phyloP scores from a whole-genome alignment of 37 sponge, comb jelly and placozoan species.

The Chondrosia reniformis region DNA sequence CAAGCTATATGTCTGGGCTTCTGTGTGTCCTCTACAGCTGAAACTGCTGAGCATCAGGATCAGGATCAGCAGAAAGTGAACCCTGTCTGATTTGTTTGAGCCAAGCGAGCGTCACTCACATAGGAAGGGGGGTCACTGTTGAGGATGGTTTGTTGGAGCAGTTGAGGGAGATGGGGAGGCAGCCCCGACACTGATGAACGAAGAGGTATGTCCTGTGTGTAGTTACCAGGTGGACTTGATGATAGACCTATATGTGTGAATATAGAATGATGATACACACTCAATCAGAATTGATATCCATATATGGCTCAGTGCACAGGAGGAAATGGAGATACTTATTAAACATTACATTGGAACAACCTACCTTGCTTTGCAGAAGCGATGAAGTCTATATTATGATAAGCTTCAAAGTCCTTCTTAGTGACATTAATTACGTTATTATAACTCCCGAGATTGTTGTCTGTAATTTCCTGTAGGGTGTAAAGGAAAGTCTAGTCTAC shows the following conservation, averaged over 20 bases:
- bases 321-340: too few species aligned
- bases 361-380: slow-evolving; percentile 15
- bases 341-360: neutral
- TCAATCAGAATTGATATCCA: too few species aligned
- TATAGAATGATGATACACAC: neutral
- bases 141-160: slow-evolving; percentile 69
- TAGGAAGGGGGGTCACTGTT: slow-evolving; percentile 64
- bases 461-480: slow-evolving; percentile 31
- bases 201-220: slow-evolving; percentile 56
- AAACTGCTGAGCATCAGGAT: too few species aligned
- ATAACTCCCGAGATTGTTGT: slow-evolving; percentile 59
- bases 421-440: slow-evolving; percentile 68
- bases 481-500: neutral
- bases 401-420: slow-evolving; percentile 70
- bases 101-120: too few species aligned
- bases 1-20: too few species aligned
- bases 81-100: too few species aligned
- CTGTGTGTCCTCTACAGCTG: too few species aligned
- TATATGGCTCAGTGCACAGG: too few species aligned
- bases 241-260: neutral
- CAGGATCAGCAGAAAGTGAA: too few species aligned
- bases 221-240: slow-evolving; percentile 60
- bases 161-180: slow-evolving; percentile 73
- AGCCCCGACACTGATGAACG: slow-evolving; percentile 66
- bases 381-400: slow-evolving; percentile 40